A percentile compares a stretch with the other conserved stretches of the same genome.
These are phyloP conservation scores for Myotis yumanensis DNA, from an alignment of 2,113 vertebrate species.

Conservation along the genomic window DNA sequence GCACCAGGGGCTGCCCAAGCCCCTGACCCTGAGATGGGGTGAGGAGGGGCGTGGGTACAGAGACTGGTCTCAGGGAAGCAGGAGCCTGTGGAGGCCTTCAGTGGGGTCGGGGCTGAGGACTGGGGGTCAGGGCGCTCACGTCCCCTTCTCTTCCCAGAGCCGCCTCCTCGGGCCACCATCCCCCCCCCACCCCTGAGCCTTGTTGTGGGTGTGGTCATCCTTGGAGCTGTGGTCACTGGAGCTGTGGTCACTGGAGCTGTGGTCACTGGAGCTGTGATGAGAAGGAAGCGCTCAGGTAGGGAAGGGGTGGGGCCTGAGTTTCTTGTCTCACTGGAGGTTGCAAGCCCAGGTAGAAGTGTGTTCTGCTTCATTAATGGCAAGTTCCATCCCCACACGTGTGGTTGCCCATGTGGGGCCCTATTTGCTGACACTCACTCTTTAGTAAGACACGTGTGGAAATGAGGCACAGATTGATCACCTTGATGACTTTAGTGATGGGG, in stretches of 20 bases:
- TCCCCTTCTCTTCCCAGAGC: neutral
- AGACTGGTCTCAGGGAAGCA: no score
- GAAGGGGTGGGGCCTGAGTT: neutral
- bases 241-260: neutral
- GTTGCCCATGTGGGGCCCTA: no score
- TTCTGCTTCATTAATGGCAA: neutral
- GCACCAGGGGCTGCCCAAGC: neutral
- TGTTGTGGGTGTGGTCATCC: no score
- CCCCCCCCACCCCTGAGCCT: no score
- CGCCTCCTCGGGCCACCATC: accelerated
- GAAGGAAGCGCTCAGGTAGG: neutral
- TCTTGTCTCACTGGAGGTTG: neutral
- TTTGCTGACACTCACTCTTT: no score
- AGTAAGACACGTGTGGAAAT: no score
- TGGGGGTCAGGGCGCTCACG: neutral
- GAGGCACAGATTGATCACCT: no score
- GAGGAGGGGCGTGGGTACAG: neutral
- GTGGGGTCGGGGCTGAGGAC: neutral
- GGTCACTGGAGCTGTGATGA: neutral
- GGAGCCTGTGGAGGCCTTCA: no score
- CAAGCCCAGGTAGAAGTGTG: neutral
- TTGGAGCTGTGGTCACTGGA: neutral
- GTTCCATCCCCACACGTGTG: neutral
- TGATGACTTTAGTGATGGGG: neutral
- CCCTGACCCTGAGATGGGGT: neutral